Percentiles rank a stretch among this genome's conserved stretches.
These are phyloP conservation scores for Helobdella robusta DNA, from an alignment of 2,888 invertebrate species.

Conservation along the genomic window DNA sequence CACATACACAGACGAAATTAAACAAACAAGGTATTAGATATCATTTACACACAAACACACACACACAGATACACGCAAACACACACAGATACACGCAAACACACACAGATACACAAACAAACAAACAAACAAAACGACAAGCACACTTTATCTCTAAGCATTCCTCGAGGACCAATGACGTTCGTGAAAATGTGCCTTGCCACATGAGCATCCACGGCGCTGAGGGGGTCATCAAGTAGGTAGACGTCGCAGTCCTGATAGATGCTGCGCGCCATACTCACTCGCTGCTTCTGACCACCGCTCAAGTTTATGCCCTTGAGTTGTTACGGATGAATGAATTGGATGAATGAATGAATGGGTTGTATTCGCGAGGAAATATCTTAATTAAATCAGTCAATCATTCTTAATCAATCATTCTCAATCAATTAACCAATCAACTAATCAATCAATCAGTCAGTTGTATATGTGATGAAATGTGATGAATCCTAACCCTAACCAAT, in stretches of 20 bases:
- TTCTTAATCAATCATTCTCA: too few species aligned
- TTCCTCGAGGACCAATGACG: slow-evolving; percentile 69
- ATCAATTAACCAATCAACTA: too few species aligned
- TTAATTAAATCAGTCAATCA: too few species aligned
- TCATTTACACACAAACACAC: background rate
- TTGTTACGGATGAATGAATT: too few species aligned
- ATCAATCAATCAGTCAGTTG: too few species aligned
- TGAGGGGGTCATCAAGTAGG: slow-evolving; percentile 84
- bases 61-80: background rate
- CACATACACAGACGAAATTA: background rate
- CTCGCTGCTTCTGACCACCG: slow-evolving; percentile 50
- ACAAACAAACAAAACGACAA: background rate
- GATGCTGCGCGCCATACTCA: slow-evolving; percentile 47
- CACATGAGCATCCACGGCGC: slow-evolving; percentile 92
- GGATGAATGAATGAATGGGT: slow-evolving; percentile 3
- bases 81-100: background rate
- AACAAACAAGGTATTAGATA: too few species aligned
- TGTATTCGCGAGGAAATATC: background rate
- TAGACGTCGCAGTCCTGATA: slow-evolving; percentile 57
- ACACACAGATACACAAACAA: background rate
- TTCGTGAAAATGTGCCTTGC: slow-evolving; percentile 94
- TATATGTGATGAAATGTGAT: too few species aligned
- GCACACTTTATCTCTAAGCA: slow-evolving; percentile 50
- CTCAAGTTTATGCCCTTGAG: slow-evolving; percentile 49
- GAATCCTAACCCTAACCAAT: too few species aligned